phyloP scores from a whole-genome alignment of 2,113 vertebrate species.

The Lophura nycthemera region DNA sequence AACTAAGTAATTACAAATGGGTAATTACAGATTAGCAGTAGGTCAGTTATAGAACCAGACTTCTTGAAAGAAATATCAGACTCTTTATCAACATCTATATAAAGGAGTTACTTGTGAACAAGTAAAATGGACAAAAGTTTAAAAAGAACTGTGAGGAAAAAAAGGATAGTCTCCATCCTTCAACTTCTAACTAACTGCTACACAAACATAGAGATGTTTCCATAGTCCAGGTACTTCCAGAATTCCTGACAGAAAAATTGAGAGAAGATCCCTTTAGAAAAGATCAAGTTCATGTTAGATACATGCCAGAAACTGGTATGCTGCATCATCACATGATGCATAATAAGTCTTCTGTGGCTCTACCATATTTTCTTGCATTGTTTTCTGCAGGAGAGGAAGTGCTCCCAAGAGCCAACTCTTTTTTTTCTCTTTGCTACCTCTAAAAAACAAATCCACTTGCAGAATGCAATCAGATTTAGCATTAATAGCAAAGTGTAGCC shows the following conservation, averaged over 20 bases:
- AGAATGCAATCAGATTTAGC: background rate
- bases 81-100: slow-evolving; percentile 30
- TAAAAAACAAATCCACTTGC: background rate
- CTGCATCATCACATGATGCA: background rate
- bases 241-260: background rate
- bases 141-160: background rate
- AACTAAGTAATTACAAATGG: slow-evolving; percentile 21
- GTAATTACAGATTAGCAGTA: slow-evolving; percentile 24
- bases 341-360: background rate
- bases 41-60: slow-evolving; percentile 18
- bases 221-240: background rate
- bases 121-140: slow-evolving; percentile 14
- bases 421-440: background rate
- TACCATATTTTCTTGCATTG: background rate
- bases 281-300: background rate
- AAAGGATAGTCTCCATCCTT: background rate
- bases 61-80: background rate
- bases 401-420: background rate
- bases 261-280: background rate
- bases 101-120: slow-evolving; percentile 44
- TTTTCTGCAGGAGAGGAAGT: background rate
- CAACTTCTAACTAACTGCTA: background rate
- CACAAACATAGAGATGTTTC: background rate
- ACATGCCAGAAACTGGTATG: background rate
- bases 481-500: background rate